Evolutionary conservation across 2,888 invertebrate species (phyloP).

Genomic region (Trichopoda pennipes): DNA sequence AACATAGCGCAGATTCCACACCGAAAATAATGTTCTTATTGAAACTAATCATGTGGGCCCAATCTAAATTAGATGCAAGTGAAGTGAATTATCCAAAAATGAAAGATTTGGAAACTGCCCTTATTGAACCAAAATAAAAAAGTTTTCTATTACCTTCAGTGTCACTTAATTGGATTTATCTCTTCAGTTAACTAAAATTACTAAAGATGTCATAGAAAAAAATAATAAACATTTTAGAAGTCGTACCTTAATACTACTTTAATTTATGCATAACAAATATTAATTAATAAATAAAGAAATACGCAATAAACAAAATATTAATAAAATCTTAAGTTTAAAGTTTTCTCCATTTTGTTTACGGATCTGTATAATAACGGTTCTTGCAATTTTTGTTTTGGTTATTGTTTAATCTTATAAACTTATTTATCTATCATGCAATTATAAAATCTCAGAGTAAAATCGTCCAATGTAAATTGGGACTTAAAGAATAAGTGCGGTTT

Average conservation of each 20-base stretch:
- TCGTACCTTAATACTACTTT: constrained; percentile 60
- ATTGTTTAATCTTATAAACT: too few species aligned
- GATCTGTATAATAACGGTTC: too few species aligned
- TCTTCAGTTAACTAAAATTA: constrained; percentile 1
- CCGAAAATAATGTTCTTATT: constrained; percentile 95
- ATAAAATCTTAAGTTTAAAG: background rate
- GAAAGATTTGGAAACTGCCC: constrained; percentile 93
- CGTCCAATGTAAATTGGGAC: too few species aligned
- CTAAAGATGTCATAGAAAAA: constrained; percentile 2
- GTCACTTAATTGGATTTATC: constrained; percentile 25
- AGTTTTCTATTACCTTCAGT: constrained; percentile 2
- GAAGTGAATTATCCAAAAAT: constrained; percentile 97
- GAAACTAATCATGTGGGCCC: constrained; percentile 97
- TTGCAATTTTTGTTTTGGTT: too few species aligned
- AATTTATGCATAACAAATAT: constrained; percentile 47
- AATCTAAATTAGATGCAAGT: constrained; percentile 95
- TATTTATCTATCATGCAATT: too few species aligned
- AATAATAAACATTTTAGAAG: constrained; percentile 45
- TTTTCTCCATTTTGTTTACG: background rate
- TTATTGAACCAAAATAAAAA: constrained; percentile 84
- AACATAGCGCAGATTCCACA: constrained; percentile 93
- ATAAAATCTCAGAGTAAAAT: too few species aligned
- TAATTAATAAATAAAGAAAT: constrained; percentile 6
- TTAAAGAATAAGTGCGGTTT: too few species aligned
- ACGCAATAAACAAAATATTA: constrained; percentile 31